Base-by-base conservation (phyloP, 1,140 invertebrate species). In the Mamestra configurata region DNA sequence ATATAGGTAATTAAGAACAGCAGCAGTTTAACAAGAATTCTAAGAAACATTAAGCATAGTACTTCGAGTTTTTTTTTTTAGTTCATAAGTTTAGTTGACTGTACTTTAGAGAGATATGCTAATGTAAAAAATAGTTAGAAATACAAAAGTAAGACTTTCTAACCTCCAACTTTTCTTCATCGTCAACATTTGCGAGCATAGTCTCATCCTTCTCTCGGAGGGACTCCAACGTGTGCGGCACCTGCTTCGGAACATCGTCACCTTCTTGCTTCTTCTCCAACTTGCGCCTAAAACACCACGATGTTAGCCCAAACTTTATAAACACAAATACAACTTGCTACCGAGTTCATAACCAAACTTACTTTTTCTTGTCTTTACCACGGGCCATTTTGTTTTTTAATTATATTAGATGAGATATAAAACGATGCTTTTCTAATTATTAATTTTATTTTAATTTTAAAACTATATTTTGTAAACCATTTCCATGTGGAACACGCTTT, bases 151-250 rank as follows among this genome's bases (percentile, higher is more conserved):
- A 24, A 11, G 6, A 13, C n/a, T 43, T 70, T 49, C 89, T 89
- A 76, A 98, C 95, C 94, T 99, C 97, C 89, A 97, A 96, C 94
- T 99, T 98, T 80, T 98, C 96, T 78, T 97, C 97, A 43, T 96
- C 96, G 83, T 98, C 97, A 11, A 98, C 95, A 87, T 97, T 96
- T 35, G 96, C 96, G 35, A 99, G 96, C 85, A 97, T 97, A 0
- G 99, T 99, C 87, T 98, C 98, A 96, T 99, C 99, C 88, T 97
- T 97, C 87, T 98, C 98, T 75, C 99, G 96, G 53, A 98, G 96
- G 86, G 97, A 98, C 92, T 99, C 99, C 81, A 99, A 96, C 0
- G 99, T 99, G 86, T 98, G 97, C 0, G 99, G 99, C 0, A 93
- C 73, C 79, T 95, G 89, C 80, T 95, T 95, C 0, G 92, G 92